Evolutionary conservation across 2,888 invertebrate genomes (phyloP), one percentile per base, ranked within the genome.

Genomic region (Dilophus febrilis): DNA sequence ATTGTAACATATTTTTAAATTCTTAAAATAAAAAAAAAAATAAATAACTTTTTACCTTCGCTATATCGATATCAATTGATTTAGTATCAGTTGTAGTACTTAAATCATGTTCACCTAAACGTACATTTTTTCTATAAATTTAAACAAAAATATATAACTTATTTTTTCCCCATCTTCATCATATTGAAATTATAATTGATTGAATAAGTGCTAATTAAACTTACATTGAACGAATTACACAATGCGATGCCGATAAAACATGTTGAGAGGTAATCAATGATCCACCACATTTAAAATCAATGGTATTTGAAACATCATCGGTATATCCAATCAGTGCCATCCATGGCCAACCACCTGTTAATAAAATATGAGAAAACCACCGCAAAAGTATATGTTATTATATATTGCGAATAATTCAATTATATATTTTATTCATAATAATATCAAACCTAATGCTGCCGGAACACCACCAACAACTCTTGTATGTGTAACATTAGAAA

Each of bases 301-400:
- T 51, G 2, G 46, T 53, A 4, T 43, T 50, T 33, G 51, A 61
- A 22, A 61, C 58, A 50, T 63, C 59, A 40, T 56, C 59, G 45
- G 63, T 67, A 54, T 81, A 86, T 0, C 84, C 86, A 29, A 86
- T 60, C 3, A 77, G 69, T 0, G 74, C 74, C 48, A 83, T 70
- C 84, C 85, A 87, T 1, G 86, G 86, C 72, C 82, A 85, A 38
- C 77, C 73, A 16, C 78, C 83, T 77, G n/a, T n/a, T n/a, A n/a
- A n/a, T n/a, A n/a, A n/a, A n/a, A n/a, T n/a, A n/a, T n/a, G n/a
- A n/a, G n/a, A n/a, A n/a, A n/a, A n/a, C n/a, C n/a, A n/a, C n/a
- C n/a, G n/a, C n/a, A n/a, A n/a, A n/a, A n/a, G n/a, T n/a, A n/a
- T n/a, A n/a, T n/a, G n/a, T n/a, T n/a, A n/a, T n/a, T n/a, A n/a